Evolutionary conservation across 2,113 vertebrate species (phyloP).

Genomic region (Collichthys lucidus): DNA sequence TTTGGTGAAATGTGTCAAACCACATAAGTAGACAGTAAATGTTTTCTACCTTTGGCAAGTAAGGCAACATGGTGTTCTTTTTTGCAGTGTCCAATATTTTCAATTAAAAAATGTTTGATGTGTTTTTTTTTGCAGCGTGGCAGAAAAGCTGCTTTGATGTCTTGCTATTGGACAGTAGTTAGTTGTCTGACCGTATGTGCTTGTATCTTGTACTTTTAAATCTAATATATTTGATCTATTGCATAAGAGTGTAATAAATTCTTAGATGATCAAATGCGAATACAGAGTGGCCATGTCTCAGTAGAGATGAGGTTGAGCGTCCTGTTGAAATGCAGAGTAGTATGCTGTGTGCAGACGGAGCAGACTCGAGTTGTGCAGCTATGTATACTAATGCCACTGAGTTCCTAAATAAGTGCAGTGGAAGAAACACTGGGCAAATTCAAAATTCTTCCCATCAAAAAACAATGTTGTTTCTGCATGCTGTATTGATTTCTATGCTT

Average conservation of each 20-base stretch:
- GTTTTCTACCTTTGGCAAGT: slow-evolving; percentile 16
- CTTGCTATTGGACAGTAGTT: slow-evolving; percentile 21
- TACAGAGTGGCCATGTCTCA: slow-evolving; percentile 47
- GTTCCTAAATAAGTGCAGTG: slow-evolving; percentile 40
- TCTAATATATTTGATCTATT: slow-evolving; percentile 50
- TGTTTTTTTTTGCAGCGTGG: slow-evolving; percentile 29
- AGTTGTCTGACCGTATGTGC: slow-evolving; percentile 8
- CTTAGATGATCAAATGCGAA: slow-evolving; percentile 61
- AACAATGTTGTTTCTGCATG: slow-evolving; percentile 6
- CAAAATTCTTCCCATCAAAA: slow-evolving; percentile 10
- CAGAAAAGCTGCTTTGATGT: slow-evolving; percentile 38
- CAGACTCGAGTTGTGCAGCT: slow-evolving; percentile 52
- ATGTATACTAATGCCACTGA: slow-evolving; percentile 69
- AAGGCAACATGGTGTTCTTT: not conserved
- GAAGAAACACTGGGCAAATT: slow-evolving; percentile 3
- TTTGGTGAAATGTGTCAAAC: slow-evolving; percentile 28
- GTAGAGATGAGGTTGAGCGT: slow-evolving; percentile 57
- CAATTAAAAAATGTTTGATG: slow-evolving; percentile 33
- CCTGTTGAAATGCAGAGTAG: slow-evolving; percentile 70
- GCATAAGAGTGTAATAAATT: slow-evolving; percentile 50
- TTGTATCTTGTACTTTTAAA: slow-evolving; percentile 22
- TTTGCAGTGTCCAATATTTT: slow-evolving; percentile 6
- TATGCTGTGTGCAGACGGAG: slow-evolving; percentile 57
- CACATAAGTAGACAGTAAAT: slow-evolving; percentile 11
- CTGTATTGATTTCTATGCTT: slow-evolving; percentile 36